phyloP scores from a whole-genome alignment of 2,113 vertebrate genomes.

The Tonatia bakeri region DNA sequence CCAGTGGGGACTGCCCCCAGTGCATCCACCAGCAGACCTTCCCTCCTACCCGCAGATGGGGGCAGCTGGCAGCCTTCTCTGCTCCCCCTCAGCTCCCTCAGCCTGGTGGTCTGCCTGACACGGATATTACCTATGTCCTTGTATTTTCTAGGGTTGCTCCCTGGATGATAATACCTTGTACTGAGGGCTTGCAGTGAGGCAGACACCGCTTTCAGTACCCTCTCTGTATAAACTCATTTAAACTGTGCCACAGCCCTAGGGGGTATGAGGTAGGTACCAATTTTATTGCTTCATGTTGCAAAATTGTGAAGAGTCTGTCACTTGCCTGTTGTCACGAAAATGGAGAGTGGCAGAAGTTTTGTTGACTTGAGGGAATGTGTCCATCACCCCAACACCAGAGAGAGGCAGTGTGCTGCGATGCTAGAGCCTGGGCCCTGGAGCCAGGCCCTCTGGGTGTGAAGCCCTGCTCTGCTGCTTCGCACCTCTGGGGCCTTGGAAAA shows the following conservation, averaged over 20 bases:
- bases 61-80: background rate
- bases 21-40: no score
- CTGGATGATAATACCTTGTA: background rate
- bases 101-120: background rate
- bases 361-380: background rate
- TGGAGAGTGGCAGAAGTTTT: background rate
- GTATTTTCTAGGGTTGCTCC: background rate
- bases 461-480: background rate
- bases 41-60: background rate
- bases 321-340: background rate
- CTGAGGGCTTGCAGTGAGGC: background rate
- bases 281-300: background rate
- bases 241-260: background rate
- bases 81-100: background rate
- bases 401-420: rapidly evolving
- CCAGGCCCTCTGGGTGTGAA: background rate
- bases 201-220: background rate
- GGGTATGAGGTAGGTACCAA: background rate
- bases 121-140: background rate
- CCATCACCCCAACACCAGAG: background rate
- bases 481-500: background rate
- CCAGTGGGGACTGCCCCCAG: background rate
- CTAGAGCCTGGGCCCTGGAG: background rate
- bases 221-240: background rate
- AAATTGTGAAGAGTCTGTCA: background rate